Base-by-base conservation (phyloP, 1,140 invertebrate genomes). In the Marisa cornuarietis region DNA sequence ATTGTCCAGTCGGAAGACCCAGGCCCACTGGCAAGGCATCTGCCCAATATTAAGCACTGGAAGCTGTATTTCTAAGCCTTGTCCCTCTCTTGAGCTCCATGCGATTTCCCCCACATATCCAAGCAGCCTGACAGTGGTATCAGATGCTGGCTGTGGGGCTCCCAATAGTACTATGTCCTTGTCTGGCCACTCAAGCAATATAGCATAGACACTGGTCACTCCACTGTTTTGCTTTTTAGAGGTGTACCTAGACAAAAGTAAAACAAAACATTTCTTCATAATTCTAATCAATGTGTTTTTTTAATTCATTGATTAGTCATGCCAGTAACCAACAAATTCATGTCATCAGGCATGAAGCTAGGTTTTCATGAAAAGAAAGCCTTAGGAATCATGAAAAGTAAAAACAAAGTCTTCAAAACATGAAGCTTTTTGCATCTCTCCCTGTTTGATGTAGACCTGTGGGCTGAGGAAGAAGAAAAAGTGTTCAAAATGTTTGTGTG, bases 141-240 rank as follows among this genome's bases (percentile, higher is more conserved):
- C n/a, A 4, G 72, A 8, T 18, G 78, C 71, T 22, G 80, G 71
- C 61, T 81, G 82, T 0, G 92, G 84, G 26, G 91, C 90, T 42
- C 88, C 91, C 6, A 95, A 86, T 22, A 81, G 79, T 1, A 95
- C 79, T 9, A 88, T 82, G 78, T 93, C 91, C 81, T 92, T 85
- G 42, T 87, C 82, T 16, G 95, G 95, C 95, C 95, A 96, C 13
- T 92, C 86, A 8, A 73, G 71, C 22, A 95, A 87, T 65, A 93
- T 93, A 5, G 94, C 94, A 89, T 95, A 96, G 4, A 95, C 89
- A 6, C 95, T 68, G 90, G 90, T 79, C 14, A 71, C 76, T 20
- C 65, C 65, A 2, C 84, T 61, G 14, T 26, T 65, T 24, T 63
- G 71, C 18, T 88, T 92, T 61, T 92, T 91, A 0, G 95, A 96